Base-by-base conservation (phyloP, 2,888 invertebrate genomes). In the Stegana nigrithorax region DNA sequence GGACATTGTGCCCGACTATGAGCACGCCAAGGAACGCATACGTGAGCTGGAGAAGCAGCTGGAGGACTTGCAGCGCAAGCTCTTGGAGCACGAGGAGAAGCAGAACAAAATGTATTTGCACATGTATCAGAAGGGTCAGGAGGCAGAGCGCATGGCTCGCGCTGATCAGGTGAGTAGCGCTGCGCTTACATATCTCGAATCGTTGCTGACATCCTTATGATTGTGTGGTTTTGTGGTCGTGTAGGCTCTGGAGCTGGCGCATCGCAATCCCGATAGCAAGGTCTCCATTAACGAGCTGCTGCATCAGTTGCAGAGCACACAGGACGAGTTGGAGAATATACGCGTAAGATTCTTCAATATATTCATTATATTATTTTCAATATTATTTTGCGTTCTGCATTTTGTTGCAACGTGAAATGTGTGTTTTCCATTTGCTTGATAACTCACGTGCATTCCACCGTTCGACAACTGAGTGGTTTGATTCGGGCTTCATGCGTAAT, bases 251-350 rank as follows among this genome's bases (percentile, higher is more conserved):
- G 85, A 85, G 84, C 62, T 84, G 87, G 90, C 89, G 80, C 88
- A 89, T 73, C 88, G 89, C 72, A 88, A 89, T 76, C 88, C 90
- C 62, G 90, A 88, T 77, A 90, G 88, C 80, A 89, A 92, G 81
- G 91, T 93, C 72, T 92, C 93, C 53, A 92, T 93, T 71, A 91
- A 93, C 75, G 93, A 94, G 84, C 88, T 95, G 75, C 87, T 94
- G 78, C 91, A 92, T 83, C 93, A 94, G 85, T 87, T 95, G 79
- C 92, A 93, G 86, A 91, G 92, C 72, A 94, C 94, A 26, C 93
- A 93, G 87, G 91, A 91, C 42, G 94, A 95, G 87, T 89, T 95
- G 85, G 94, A 94, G 85, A 94, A 93, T 86, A 90, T 95, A 82
- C 92, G 93, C 91, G 94, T 94, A 88, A 89, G 89, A 81, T 84